Percentiles rank a stretch among this genome's conserved stretches.
phyloP scores from a whole-genome alignment of 2,888 invertebrate species.

The Acrobasis consociella region DNA sequence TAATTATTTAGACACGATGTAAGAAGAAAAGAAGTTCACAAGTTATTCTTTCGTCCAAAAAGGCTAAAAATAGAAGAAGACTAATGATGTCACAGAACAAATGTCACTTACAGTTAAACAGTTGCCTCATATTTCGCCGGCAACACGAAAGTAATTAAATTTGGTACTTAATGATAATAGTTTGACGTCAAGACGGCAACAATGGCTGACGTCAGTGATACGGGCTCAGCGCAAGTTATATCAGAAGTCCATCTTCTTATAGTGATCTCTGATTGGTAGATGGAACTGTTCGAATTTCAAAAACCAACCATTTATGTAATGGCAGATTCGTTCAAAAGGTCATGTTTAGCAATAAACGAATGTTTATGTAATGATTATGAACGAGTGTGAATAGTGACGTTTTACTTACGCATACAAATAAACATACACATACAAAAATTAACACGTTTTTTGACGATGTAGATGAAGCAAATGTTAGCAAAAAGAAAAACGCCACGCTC shows the following conservation, averaged over 20 bases:
- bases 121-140: background rate
- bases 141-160: slow-evolving; percentile 10
- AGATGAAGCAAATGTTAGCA: no score
- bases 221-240: background rate
- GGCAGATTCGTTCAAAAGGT: no score
- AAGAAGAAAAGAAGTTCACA: background rate
- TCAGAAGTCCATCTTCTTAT: background rate
- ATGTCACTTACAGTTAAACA: background rate
- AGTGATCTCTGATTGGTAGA: background rate
- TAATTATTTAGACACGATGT: no score
- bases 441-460: no score
- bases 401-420: no score
- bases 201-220: slow-evolving; percentile 27
- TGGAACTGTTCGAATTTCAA: no score
- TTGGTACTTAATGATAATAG: slow-evolving; percentile 24
- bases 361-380: no score
- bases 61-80: background rate
- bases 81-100: background rate
- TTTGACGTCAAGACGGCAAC: slow-evolving; percentile 30
- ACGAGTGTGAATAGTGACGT: no score
- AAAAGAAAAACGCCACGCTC: no score
- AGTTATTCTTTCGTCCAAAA: background rate
- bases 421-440: no score
- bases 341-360: no score
- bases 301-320: no score